Percentiles rank a stretch among this genome's conserved stretches.
Conservation (phyloP, 1,140 invertebrate species). For the Drosophila micromelanica region DNA sequence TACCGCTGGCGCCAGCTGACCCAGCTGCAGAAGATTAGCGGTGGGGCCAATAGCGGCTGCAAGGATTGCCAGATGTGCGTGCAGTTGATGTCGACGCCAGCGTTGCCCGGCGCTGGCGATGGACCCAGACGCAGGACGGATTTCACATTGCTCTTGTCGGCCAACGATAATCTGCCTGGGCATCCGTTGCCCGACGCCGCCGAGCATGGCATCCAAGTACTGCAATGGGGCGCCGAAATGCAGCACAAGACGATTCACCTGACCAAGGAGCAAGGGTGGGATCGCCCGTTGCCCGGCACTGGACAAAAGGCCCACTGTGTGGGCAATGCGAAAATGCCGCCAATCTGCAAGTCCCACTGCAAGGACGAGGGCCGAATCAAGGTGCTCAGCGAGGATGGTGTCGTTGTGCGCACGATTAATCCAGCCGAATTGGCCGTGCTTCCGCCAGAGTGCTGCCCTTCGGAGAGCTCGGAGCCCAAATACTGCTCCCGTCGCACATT, state of each 20-base stretch:
- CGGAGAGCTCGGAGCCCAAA: neutral
- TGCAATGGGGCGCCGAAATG: neutral
- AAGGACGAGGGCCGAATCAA: too few species aligned
- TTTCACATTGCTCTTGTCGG: constrained; percentile 2
- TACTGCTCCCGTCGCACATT: constrained; percentile 1
- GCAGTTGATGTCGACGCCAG: neutral
- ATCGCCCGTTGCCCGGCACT: too few species aligned
- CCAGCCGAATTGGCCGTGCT: neutral
- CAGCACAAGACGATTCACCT: neutral
- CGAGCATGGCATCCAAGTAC: neutral
- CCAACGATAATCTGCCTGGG: neutral
- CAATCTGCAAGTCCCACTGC: too few species aligned
- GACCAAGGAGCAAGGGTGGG: too few species aligned
- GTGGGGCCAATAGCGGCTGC: neutral
- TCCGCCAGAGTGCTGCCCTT: neutral
- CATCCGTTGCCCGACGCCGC: too few species aligned
- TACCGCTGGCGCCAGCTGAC: neutral
- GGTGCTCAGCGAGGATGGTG: neutral
- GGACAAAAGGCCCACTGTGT: too few species aligned
- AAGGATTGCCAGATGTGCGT: constrained; percentile 15
- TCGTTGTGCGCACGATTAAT: neutral
- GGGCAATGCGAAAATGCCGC: too few species aligned
- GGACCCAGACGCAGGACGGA: neutral
- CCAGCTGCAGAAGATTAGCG: neutral
- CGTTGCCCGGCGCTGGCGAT: neutral